Evolutionary conservation across 2,888 invertebrate genomes (phyloP).

Genomic region (Odontomyia ornata): DNA sequence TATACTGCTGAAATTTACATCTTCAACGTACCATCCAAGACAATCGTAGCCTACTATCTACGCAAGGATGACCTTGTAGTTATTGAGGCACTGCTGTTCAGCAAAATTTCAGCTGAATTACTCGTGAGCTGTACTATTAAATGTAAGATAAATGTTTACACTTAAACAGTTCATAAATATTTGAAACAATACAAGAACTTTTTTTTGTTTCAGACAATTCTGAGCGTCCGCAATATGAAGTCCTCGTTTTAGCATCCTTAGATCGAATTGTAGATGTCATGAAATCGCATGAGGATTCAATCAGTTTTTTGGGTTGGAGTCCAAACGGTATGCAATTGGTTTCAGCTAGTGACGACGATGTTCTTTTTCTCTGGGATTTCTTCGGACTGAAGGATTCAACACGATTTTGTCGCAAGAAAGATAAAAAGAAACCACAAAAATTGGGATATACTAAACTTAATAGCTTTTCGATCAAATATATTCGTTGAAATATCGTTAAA

Average conservation of each 20-base stretch:
- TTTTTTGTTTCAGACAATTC: not conserved
- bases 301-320: constrained; percentile 60
- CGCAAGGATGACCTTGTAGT: constrained; percentile 55
- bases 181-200: not conserved
- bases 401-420: not conserved
- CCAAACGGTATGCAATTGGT: constrained; percentile 60
- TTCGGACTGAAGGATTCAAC: constrained; percentile 49
- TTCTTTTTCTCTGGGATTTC: constrained; percentile 64
- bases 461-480: not conserved
- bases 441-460: not conserved
- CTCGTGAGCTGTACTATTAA: constrained; percentile 59
- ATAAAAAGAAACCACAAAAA: not conserved
- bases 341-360: constrained; percentile 62
- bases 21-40: constrained; percentile 57
- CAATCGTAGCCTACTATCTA: constrained; percentile 60
- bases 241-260: constrained; percentile 61
- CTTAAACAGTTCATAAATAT: not conserved
- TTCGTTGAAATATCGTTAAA: constrained; percentile 4
- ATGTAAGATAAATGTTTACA: constrained; percentile 52
- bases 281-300: constrained; percentile 56
- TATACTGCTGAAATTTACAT: constrained; percentile 58
- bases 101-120: constrained; percentile 63
- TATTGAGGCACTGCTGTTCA: constrained; percentile 62
- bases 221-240: constrained; percentile 52
- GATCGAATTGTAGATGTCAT: constrained; percentile 61